phyloP scores from a whole-genome alignment of 2,797 vertebrate genomes.

The Coranthus polyacanthus region DNA sequence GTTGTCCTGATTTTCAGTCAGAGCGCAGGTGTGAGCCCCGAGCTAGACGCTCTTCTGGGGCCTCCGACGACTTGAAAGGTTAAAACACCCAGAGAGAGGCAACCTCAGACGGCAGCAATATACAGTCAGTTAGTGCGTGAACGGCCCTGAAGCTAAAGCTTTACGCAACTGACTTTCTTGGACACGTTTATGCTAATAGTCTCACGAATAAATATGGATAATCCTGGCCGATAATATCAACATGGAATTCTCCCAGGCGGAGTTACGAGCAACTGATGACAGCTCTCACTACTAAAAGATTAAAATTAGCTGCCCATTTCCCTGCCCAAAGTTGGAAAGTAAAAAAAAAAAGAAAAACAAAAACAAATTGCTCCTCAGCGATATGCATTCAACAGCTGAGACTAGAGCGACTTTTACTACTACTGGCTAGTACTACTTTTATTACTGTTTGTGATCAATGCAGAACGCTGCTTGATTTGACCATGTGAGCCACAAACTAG shows the following conservation, averaged over 20 bases:
- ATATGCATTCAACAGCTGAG: no score
- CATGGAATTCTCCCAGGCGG: constrained; percentile 4
- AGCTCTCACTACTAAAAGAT: background rate
- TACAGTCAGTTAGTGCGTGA: constrained; percentile 43
- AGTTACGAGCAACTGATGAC: constrained; percentile 15
- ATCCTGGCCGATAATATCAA: constrained; percentile 31
- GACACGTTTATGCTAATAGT: constrained; percentile 34
- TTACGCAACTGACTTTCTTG: constrained; percentile 32
- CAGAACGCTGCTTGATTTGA: no score
- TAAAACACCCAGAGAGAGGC: constrained; percentile 53
- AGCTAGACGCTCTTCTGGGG: constrained; percentile 66
- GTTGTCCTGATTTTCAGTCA: constrained; percentile 53
- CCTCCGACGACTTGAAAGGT: constrained; percentile 67
- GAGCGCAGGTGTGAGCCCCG: constrained; percentile 70
- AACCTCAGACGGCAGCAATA: constrained; percentile 35
- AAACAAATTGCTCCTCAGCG: no score
- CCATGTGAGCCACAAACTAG: no score
- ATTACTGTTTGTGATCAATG: no score
- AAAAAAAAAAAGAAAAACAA: background rate
- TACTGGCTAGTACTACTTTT: no score
- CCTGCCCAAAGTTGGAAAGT: background rate
- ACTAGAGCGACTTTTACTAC: no score
- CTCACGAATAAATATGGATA: constrained; percentile 25
- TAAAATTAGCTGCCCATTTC: background rate
- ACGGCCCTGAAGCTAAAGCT: constrained; percentile 46